These are phyloP conservation scores for Channa striata DNA, from an alignment of 2,797 vertebrate species.

Conservation along the genomic window DNA sequence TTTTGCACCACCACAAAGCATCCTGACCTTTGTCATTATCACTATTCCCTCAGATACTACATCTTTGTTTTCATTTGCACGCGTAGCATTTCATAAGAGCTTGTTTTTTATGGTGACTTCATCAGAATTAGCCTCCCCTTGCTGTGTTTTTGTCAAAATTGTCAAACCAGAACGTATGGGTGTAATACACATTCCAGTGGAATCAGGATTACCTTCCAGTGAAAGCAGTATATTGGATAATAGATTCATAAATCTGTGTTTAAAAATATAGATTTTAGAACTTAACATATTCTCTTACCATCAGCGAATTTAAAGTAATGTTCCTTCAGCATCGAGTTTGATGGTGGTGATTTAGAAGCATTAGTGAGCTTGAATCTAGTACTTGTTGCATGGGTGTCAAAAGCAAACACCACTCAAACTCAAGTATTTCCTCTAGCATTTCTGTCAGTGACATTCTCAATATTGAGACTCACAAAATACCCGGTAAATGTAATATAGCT, in stretches of 20 bases:
- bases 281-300: no score
- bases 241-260: no score
- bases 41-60: conserved; percentile 39
- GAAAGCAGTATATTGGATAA: no score
- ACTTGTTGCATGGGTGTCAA: neutral
- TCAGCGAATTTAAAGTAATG: no score
- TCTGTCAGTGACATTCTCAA: neutral
- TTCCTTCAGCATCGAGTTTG: neutral
- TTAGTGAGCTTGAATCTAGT: neutral
- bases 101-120: conserved; percentile 22
- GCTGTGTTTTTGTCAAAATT: neutral
- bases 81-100: conserved; percentile 22
- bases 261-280: no score
- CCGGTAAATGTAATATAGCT: no score
- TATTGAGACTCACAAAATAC: no score
- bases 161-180: neutral
- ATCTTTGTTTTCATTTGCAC: conserved; percentile 49
- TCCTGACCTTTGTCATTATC: conserved; percentile 37
- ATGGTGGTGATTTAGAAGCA: neutral
- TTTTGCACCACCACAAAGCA: conserved; percentile 36
- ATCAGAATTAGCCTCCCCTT: conserved; percentile 1
- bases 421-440: neutral
- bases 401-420: neutral
- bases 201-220: no score
- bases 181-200: neutral